Conservation (phyloP, 2,888 invertebrate species). For the Plebejus argus region DNA sequence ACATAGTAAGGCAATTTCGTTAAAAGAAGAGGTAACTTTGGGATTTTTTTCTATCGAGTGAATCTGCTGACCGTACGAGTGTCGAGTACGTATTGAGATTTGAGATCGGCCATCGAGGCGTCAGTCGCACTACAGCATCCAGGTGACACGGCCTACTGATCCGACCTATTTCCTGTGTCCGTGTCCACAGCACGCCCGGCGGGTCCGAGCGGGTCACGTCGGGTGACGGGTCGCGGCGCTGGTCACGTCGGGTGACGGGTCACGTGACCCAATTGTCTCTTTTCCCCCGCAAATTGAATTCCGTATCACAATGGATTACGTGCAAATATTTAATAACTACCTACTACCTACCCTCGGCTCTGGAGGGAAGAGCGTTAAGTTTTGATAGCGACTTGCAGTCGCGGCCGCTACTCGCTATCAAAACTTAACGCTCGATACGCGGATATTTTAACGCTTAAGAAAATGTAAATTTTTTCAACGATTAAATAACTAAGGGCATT, state of each 20-base stretch:
- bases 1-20: too few species aligned
- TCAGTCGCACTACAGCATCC: conserved; percentile 32
- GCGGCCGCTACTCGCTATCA: too few species aligned
- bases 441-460: too few species aligned
- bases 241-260: background rate
- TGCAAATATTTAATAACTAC: background rate
- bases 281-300: background rate
- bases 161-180: conserved; percentile 38
- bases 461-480: too few species aligned
- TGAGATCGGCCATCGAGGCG: background rate
- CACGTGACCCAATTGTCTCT: background rate
- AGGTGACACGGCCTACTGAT: conserved; percentile 40
- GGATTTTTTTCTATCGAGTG: too few species aligned
- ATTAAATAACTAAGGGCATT: too few species aligned
- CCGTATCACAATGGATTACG: background rate
- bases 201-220: background rate
- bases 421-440: too few species aligned
- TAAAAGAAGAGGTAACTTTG: too few species aligned
- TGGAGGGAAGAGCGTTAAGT: background rate
- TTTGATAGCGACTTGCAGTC: too few species aligned
- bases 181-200: conserved; percentile 8
- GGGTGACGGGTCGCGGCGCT: background rate
- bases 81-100: too few species aligned
- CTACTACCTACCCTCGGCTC: background rate
- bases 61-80: conserved; percentile 7